Evolutionary conservation across 2,113 vertebrate species (phyloP), one percentile per base, ranked within the genome.

Genomic region (Cavia porcellus): DNA sequence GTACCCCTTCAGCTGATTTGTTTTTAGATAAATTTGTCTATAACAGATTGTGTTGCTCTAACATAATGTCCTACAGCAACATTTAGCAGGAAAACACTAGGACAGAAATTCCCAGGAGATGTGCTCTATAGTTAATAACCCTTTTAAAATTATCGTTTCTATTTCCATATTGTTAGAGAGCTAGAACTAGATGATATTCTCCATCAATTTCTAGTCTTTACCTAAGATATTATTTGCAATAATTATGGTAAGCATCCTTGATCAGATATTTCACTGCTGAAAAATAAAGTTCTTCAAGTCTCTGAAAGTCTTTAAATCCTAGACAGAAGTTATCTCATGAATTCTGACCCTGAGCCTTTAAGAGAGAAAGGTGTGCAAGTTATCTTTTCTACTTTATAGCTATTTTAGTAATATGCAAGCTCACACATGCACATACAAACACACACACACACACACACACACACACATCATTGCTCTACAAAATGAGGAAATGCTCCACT

Each of bases 241-340:
- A 88, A 96, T 72, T 82, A 81, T 92, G 55, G 70, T 82, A 42
- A 77, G 86, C 52, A 91, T 38, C 14, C 20, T 89, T 81, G n/a
- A 50, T 93, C 70, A 81, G 75, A 95, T 45, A 87, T 96, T 86
- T 94, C 77, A 88, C 22, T 94, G 12, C 45, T 52, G 79, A n/a
- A 77, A 75, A 91, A 93, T n/a, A 93, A 92, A 82, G 6, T 74
- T 79, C 30, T 84, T 19, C 52, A 38, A 92, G n/a, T 4, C 75
- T 88, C 57, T 88, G 84, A 96, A 92, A 85, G n/a, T 5, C 64
- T 74, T 45, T 95, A 66, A 92, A 92, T 86, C 68, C 30, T 79
- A 2, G 17, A 4, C 25, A 25, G 92, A 89, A 82, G 81, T 93
- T n/a, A 82, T 79, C 35, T 61, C 81, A 88, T 93, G 79, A 92